Evolutionary conservation across 2,888 invertebrate species (phyloP).

Genomic region (Arrhopalites spinosus): DNA sequence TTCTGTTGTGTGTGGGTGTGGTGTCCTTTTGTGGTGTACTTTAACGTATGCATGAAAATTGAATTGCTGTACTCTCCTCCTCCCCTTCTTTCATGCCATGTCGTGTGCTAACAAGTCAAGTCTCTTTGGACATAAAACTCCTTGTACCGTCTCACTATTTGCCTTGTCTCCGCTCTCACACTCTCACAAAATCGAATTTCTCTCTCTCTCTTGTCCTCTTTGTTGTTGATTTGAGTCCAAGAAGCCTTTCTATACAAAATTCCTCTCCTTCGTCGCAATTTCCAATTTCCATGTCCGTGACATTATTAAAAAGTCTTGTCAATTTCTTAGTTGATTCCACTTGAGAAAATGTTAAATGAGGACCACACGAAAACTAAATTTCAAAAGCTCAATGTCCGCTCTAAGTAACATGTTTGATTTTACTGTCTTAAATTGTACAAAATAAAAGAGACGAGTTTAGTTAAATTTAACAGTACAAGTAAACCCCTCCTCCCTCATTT

Average conservation of each 20-base stretch:
- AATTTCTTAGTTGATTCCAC: not conserved
- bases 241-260: not conserved
- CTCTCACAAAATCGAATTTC: constrained; percentile 17
- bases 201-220: not conserved
- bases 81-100: not conserved
- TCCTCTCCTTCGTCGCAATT: not conserved
- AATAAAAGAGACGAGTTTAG: too few relatives aligned
- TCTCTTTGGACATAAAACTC: not conserved
- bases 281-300: not conserved
- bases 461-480: too few relatives aligned
- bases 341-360: too few relatives aligned
- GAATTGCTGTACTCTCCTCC: not conserved
- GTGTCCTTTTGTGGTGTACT: not conserved
- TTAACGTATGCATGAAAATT: not conserved
- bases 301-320: not conserved
- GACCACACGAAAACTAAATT: too few relatives aligned
- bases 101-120: not conserved
- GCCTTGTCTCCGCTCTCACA: not conserved
- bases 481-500: too few relatives aligned
- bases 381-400: too few relatives aligned
- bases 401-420: too few relatives aligned
- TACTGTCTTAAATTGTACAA: too few relatives aligned
- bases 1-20: not conserved
- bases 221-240: too few relatives aligned
- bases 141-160: not conserved